phyloP scores from a whole-genome alignment of 2,888 invertebrate species.

The Morpho achilles region DNA sequence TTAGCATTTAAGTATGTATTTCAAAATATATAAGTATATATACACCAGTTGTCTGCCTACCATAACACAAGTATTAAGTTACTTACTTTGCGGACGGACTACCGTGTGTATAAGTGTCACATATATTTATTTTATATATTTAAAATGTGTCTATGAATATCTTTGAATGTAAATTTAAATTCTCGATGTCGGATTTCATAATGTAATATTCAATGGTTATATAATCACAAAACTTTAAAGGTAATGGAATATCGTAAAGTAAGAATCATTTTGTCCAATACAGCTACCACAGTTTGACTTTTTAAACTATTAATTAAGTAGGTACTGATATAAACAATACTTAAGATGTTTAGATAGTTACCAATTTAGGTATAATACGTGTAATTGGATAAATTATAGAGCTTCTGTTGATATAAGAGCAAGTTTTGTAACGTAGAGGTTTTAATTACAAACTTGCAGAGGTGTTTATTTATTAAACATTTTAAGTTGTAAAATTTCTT shows the following conservation, averaged over 20 bases:
- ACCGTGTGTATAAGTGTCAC: too few relatives aligned
- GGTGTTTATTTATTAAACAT: too few relatives aligned
- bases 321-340: constrained; percentile 16
- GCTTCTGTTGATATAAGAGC: not conserved
- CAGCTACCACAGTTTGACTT: constrained; percentile 12
- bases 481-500: not conserved
- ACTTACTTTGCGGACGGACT: too few relatives aligned
- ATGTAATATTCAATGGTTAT: not conserved
- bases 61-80: too few relatives aligned
- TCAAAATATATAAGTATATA: too few relatives aligned
- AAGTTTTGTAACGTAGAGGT: not conserved
- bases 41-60: too few relatives aligned
- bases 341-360: constrained; percentile 26
- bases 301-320: constrained; percentile 16
- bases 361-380: constrained; percentile 21
- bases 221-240: not conserved
- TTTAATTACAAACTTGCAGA: too few relatives aligned
- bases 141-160: too few relatives aligned
- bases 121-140: too few relatives aligned
- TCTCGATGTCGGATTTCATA: too few relatives aligned
- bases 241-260: not conserved
- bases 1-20: too few relatives aligned
- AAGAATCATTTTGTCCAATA: constrained; percentile 21
- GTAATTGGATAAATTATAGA: not conserved
- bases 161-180: too few relatives aligned